Evolutionary conservation across 1,140 invertebrate species (phyloP).

Genomic region (Cardiocondyla obscurior): DNA sequence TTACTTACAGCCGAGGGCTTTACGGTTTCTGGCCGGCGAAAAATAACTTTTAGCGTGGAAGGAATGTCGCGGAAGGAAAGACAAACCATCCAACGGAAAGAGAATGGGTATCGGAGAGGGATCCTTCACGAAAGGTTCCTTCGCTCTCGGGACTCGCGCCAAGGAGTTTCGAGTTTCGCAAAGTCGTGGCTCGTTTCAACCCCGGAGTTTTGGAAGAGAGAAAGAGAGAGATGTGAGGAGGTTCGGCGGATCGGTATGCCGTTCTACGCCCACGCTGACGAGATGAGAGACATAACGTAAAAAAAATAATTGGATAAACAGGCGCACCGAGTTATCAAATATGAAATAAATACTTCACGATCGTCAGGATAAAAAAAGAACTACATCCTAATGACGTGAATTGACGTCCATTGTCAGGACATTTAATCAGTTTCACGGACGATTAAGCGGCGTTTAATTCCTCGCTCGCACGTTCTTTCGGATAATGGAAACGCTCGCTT

Average conservation of each 20-base stretch:
- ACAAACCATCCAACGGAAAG: conserved; percentile 25
- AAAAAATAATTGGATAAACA: conserved; percentile 45
- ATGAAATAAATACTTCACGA: background rate
- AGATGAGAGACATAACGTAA: background rate
- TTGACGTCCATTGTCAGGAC: conserved; percentile 26
- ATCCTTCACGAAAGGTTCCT: conserved; percentile 9
- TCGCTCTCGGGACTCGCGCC: background rate
- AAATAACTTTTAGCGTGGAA: conserved; percentile 60
- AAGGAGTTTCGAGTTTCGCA: conserved; percentile 30
- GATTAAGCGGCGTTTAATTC: conserved; percentile 51
- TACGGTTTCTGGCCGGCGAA: conserved; percentile 50
- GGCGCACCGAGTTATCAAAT: background rate
- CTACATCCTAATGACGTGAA: background rate
- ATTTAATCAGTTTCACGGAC: conserved; percentile 35
- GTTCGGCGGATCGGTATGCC: conserved; percentile 9
- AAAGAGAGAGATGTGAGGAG: background rate
- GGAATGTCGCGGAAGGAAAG: conserved; percentile 34
- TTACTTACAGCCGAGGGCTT: conserved; percentile 45
- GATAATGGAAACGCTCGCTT: background rate
- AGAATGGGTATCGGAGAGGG: conserved; percentile 41
- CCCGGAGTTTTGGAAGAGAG: background rate
- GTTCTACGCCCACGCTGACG: background rate
- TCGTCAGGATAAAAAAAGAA: background rate
- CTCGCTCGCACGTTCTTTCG: conserved; percentile 17
- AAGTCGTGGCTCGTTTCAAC: conserved; percentile 57